Percentiles rank a stretch among this genome's conserved stretches.
Conservation (phyloP, 2,888 invertebrate genomes). For the Mechanitis messenoides region DNA sequence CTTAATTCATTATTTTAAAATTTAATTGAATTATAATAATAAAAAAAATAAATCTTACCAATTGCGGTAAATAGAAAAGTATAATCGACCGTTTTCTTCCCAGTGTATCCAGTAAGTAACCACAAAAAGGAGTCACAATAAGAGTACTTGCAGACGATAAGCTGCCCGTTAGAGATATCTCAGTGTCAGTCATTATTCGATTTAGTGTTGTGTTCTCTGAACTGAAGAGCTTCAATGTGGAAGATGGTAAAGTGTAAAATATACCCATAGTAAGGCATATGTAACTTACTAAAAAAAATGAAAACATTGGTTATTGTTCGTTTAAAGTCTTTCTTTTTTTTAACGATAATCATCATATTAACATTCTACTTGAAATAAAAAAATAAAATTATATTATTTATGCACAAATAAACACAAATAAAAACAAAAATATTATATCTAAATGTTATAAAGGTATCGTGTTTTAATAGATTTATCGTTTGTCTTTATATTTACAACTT, state of each 20-base stretch:
- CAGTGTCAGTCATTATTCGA: slow-evolving; percentile 49
- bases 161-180: slow-evolving; percentile 49
- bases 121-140: slow-evolving; percentile 44
- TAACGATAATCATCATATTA: no score
- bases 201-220: slow-evolving; percentile 51
- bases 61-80: slow-evolving; percentile 35
- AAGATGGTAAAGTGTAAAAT: slow-evolving; percentile 55
- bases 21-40: no score
- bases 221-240: slow-evolving; percentile 49
- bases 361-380: no score
- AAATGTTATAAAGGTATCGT: no score
- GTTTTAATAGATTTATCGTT: no score
- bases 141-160: slow-evolving; percentile 50
- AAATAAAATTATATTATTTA: no score
- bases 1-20: no score
- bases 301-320: neutral
- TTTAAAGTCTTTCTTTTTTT: no score
- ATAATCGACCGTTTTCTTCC: slow-evolving; percentile 49
- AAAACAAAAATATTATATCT: no score
- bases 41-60: slow-evolving; percentile 42
- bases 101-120: slow-evolving; percentile 41
- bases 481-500: no score
- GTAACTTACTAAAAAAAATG: slow-evolving; percentile 44
- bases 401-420: no score
- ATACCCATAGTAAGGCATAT: slow-evolving; percentile 48